Evolutionary conservation across 37 sponge, comb jelly and placozoan genomes (phyloP), one percentile per base, ranked within the genome.

Genomic region (Halisarca cf. caerulea): DNA sequence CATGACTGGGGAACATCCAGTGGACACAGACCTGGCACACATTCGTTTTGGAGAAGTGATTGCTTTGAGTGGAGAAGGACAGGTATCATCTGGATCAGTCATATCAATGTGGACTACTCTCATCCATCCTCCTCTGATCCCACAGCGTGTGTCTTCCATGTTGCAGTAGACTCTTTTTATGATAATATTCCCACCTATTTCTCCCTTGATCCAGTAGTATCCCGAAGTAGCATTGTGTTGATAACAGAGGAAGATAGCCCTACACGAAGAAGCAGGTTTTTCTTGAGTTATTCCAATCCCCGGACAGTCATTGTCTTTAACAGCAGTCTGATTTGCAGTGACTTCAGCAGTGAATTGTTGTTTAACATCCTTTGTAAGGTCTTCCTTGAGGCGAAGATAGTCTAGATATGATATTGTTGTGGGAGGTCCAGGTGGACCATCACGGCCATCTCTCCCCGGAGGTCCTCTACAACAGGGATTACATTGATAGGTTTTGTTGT

Each of bases 131-230:
- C 51, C 53, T 41, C 43, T 15, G 41, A 33, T 62, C n/a, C 82
- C 53, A 82, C 82, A 59, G 80, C 51, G 80, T 23, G 61, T 47
- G 80, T 25, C 64, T 59, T 68, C 33, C 69, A 68, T 68, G 11
- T 27, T 6, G 69, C 69, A 68, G 69, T 68, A 68, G 51, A 47
- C 6, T 47, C 11, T 6, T 47, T 11, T 47, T 47, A 47, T 47
- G 14, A 68, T 30, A 28, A 30, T 27, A 17, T 30, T 4, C 15
- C 33, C 17, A 30, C 2, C 33, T 30, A 18, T 27, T 17, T 6
- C 35, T 7, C 7, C 35, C 7, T 6, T 34, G 69, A 68, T 30
- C 69, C 69, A 68, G 35, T 68, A 68, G 69, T 27, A 68, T 34
- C 69, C 69, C 30, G 69, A 68, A 47, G 51, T 11, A 30, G 69